phyloP scores from a whole-genome alignment of 2,797 vertebrate genomes.

The Rhabdomys pumilio region DNA sequence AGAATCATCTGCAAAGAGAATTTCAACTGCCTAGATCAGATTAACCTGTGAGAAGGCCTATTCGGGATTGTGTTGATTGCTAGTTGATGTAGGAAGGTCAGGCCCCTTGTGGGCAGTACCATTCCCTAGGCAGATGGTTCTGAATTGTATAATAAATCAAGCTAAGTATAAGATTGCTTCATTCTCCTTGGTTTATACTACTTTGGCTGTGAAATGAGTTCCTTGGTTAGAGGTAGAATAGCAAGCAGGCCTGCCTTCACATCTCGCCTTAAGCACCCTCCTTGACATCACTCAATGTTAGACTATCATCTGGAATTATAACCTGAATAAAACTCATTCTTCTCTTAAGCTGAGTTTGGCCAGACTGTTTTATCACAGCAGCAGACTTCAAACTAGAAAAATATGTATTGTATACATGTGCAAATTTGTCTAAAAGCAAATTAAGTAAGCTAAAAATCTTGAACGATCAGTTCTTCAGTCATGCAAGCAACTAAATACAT shows the following conservation, averaged over 20 bases:
- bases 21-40: not conserved
- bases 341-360: not conserved
- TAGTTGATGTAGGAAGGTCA: not conserved
- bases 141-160: not conserved
- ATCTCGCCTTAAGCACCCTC: not conserved
- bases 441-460: not conserved
- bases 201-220: not conserved
- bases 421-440: not conserved
- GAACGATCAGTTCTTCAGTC: not conserved
- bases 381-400: not conserved
- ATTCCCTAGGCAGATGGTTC: not conserved
- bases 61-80: not conserved
- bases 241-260: not conserved
- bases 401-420: not conserved
- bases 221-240: not conserved
- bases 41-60: not conserved
- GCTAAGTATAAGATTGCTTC: not conserved
- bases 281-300: not conserved
- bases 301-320: not conserved
- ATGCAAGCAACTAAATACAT: not conserved
- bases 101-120: not conserved
- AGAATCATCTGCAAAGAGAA: not conserved
- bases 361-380: not conserved
- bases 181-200: not conserved
- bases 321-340: not conserved